Evolutionary conservation across 37 sponge, comb jelly and placozoan genomes (phyloP), one percentile per base, ranked within the genome.

Genomic region (Corticium candelabrum): DNA sequence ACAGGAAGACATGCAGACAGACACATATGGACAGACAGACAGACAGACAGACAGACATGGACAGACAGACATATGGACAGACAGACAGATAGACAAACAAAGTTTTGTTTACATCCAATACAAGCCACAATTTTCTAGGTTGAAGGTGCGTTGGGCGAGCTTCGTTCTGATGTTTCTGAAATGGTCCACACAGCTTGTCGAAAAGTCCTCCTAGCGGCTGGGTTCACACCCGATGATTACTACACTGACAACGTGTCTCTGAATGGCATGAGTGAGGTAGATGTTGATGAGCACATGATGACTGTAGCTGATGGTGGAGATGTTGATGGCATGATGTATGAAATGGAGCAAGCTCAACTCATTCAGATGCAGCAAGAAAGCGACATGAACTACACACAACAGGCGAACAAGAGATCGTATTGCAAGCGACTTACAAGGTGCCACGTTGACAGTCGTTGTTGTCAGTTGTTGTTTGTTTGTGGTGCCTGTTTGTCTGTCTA

Each of bases 401-500:
- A 97, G 73, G 98, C 98, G 21, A 81, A 43, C 76, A 97, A 97
- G 81, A 86, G 98, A 35, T 80, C 83, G 0, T 86, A 91, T 78
- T 94, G 95, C 50, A 93, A 90, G 73, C 76, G 92, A 81, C 84
- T 97, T 11, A 4, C 7, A 15, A 29, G 73, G 73, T 70, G 7
- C 35, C 33, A 34, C 5, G 31, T 29, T 7, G 73, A 70, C 5
- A 15, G 31, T 70, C 4, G 73, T 21, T 34, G 2, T 35, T 3
- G 1, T 68, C 2, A 68, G 3, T 75, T 75, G 37, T 27, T 1
- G 35, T 27, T 29, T 74, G 35, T 3, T 27, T 1, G 1, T 1
- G 3, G 3, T 76, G 77, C 7, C 37, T 41, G 34, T 77, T 37
- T 41, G 62, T 77, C 36, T 33, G 78, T 77, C 36, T 43, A 36